Base-by-base conservation (phyloP, 2,888 invertebrate species). In the Andrena haemorrhoa region DNA sequence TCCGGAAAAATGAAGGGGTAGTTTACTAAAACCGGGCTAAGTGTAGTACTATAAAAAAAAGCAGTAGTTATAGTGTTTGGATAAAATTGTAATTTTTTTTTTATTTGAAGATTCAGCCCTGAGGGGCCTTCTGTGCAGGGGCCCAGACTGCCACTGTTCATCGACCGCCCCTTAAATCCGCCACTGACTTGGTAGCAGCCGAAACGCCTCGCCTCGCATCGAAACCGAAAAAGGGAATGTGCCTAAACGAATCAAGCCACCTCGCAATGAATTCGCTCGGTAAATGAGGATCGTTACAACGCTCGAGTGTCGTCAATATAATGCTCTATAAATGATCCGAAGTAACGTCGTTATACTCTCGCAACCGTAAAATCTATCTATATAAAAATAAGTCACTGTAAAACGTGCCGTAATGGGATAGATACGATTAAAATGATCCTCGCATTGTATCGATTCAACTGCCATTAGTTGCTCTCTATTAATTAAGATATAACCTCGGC, bases 311-410 rank as follows among this genome's bases (percentile, higher is more conserved):
- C 41, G 73, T 58, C 41, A 60, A 71, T 71, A 68, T 53, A 73
- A 53, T 56, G 73, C 33, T 81, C 20, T 76, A 81, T 70, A 64
- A 56, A 72, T 20, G 41, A 70, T 53, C 26, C 20, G 66, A 71
- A 82, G 72, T 66, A 75, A 74, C 75, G 70, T 64, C 61, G 66
- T 65, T 74, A 75, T 74, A 70, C 56, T 76, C 73, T 77, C 66
- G 35, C 64, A 41, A 68, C 66, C 61, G 33, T 83, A 79, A 64
- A 66, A 53, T 51, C 61, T 79, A 63, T 23, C 68, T 86, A 74
- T 79, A 86, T 79, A 86, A 78, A 68, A 78, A 35, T 86, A 86
- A 79, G 51, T 79, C 75, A 26, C 71, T 86, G 79, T 82, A 79
- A 86, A 75, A 72, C 79, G 76, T 84, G 53, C 56, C 31, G 26